These are phyloP conservation scores for Calameuta filiformis DNA, from an alignment of 2,888 invertebrate genomes.

Conservation along the genomic window DNA sequence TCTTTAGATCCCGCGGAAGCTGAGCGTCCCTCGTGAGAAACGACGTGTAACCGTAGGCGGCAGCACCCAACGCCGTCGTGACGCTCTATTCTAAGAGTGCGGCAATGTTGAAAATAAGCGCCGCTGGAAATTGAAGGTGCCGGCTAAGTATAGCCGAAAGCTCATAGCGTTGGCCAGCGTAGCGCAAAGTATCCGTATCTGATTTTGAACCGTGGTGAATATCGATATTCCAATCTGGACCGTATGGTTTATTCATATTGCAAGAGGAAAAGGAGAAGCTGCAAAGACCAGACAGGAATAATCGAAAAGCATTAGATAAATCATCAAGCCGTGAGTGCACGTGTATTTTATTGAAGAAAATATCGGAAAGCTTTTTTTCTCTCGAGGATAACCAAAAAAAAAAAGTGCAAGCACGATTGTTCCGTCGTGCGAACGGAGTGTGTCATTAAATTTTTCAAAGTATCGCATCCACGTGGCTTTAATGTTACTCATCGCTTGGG, in stretches of 20 bases:
- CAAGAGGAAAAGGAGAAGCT: neutral
- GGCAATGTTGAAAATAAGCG: conserved; percentile 57
- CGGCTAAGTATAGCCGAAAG: conserved; percentile 55
- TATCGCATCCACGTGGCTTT: neutral
- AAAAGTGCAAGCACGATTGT: neutral
- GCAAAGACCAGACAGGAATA: neutral
- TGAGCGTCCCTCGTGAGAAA: neutral
- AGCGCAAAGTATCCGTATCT: conserved; percentile 50
- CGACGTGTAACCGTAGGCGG: conserved; percentile 15
- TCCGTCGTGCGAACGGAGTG: neutral
- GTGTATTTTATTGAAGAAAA: neutral
- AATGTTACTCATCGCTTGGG: neutral
- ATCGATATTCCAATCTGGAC: neutral
- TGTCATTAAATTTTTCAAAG: neutral
- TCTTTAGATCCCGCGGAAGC: conserved; percentile 24
- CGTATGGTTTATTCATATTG: neutral
- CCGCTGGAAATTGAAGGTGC: conserved; percentile 59
- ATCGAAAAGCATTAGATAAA: neutral
- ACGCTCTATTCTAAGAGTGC: conserved; percentile 28
- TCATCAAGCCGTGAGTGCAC: neutral
- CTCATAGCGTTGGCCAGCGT: conserved; percentile 38
- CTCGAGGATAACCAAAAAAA: neutral
- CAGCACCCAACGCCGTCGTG: conserved; percentile 33
- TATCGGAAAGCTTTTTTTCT: neutral
- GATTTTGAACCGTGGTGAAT: conserved; percentile 37